Evolutionary conservation across 1,140 invertebrate genomes (phyloP).

Genomic region (Goniozus legneri): DNA sequence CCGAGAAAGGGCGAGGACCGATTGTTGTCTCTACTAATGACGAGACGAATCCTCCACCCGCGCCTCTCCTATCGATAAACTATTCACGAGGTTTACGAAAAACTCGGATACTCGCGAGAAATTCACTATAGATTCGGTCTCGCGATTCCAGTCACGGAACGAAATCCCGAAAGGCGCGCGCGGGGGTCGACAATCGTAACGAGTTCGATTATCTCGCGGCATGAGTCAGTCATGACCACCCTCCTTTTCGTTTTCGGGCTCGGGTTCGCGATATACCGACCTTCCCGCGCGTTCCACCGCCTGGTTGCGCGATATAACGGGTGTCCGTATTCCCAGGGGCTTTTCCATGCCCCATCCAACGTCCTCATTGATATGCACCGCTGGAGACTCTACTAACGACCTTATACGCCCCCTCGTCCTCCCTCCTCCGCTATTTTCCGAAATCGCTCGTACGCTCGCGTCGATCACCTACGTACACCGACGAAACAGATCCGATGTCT

Average conservation of each 20-base stretch:
- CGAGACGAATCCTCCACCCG: too few relatives aligned
- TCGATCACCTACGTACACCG: too few relatives aligned
- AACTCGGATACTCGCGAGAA: neutral
- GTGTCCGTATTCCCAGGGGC: slow-evolving; percentile 9
- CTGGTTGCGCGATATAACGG: too few relatives aligned
- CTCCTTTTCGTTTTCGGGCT: too few relatives aligned
- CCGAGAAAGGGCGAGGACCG: too few relatives aligned
- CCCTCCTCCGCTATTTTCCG: slow-evolving; percentile 18
- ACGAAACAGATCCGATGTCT: too few relatives aligned
- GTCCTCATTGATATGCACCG: slow-evolving; percentile 16
- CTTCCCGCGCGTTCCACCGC: neutral
- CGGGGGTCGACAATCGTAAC: slow-evolving; percentile 13
- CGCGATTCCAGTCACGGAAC: slow-evolving; percentile 14
- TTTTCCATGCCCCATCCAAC: neutral
- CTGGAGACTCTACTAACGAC: slow-evolving; percentile 14
- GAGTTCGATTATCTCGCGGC: slow-evolving; percentile 17
- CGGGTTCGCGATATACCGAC: too few relatives aligned
- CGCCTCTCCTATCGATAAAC: too few relatives aligned
- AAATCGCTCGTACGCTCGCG: slow-evolving; percentile 31
- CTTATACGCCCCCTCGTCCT: slow-evolving; percentile 1
- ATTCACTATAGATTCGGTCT: slow-evolving; percentile 9
- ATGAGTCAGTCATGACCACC: slow-evolving; percentile 6
- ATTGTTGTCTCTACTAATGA: too few relatives aligned
- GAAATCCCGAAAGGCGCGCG: too few relatives aligned
- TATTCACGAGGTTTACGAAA: too few relatives aligned